Base-by-base conservation (phyloP, 2,888 invertebrate genomes). In the Automeris io region DNA sequence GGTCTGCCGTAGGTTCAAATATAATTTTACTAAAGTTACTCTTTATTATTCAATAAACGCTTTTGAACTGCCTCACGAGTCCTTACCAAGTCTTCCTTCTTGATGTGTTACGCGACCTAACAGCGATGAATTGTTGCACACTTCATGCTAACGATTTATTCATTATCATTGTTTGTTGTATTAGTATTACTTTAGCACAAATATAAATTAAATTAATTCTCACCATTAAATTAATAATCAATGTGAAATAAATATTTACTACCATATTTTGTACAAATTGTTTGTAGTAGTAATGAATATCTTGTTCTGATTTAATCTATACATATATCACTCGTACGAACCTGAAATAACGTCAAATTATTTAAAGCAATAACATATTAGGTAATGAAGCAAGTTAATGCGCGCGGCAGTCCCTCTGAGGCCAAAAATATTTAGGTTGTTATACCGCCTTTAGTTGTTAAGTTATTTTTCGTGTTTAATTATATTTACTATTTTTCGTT, bases 361-460 rank as follows among this genome's bases (percentile, higher is more conserved):
- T n/a, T n/a, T n/a, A n/a, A n/a, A n/a, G n/a, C n/a, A n/a, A n/a
- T n/a, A n/a, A n/a, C n/a, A n/a, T 29, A 29, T 29, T 29, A 16
- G 16, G 5, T 8, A 16, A 16, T 16, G 29, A 29, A n/a, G n/a
- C n/a, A n/a, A n/a, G n/a, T n/a, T n/a, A n/a, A n/a, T n/a, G n/a
- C n/a, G n/a, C 16, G 29, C 29, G 29, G 16, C 29, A 29, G 29
- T 29, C 55, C 54, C 58, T 54, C 52, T 50, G 60, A 68, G 67
- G 65, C 70, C 70, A 70, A 70, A 70, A 39, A 66, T 61, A 60
- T 54, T 63, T 41, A 48, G 61, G 63, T 68, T 70, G 57, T 63
- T 57, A 57, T 62, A 57, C 71, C 70, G 66, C 71, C 68, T 70
- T 66, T 70, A 73, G 67, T 62, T 62, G n/a, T 52, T 67, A 70